Evolutionary conservation across 2,797 vertebrate genomes (phyloP).

Genomic region (Alosa sapidissima): DNA sequence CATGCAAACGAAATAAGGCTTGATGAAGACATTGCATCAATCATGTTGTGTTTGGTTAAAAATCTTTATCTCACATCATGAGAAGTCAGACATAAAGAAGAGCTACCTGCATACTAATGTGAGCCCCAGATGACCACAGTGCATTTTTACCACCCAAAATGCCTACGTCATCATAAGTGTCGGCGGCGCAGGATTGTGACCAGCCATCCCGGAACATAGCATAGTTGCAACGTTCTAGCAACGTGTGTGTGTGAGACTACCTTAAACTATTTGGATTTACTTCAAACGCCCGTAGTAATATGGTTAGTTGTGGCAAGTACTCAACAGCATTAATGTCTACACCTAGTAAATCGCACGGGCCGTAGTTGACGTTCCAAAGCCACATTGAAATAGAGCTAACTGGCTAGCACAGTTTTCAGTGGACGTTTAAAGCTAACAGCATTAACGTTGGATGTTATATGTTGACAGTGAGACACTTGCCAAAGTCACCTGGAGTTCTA

Average conservation of each 20-base stretch:
- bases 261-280: background rate
- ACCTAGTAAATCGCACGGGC: background rate
- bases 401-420: background rate
- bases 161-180: slow-evolving; percentile 44
- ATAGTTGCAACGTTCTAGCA: background rate
- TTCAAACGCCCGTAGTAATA: background rate
- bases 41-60: background rate
- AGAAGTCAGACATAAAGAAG: too few species aligned
- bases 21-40: background rate
- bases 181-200: slow-evolving; percentile 56
- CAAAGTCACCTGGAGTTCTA: background rate
- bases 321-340: background rate
- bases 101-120: background rate
- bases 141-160: background rate
- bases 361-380: background rate
- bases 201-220: slow-evolving; percentile 54
- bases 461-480: background rate
- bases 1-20: background rate
- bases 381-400: background rate
- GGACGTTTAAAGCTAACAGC: background rate
- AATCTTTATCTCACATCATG: background rate
- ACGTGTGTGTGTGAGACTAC: slow-evolving; percentile 2
- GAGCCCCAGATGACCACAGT: background rate
- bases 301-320: background rate
- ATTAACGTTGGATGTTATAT: background rate